Evolutionary conservation across 2,888 invertebrate species (phyloP), one percentile per base, ranked within the genome.

Genomic region (Isotomurus palustris): DNA sequence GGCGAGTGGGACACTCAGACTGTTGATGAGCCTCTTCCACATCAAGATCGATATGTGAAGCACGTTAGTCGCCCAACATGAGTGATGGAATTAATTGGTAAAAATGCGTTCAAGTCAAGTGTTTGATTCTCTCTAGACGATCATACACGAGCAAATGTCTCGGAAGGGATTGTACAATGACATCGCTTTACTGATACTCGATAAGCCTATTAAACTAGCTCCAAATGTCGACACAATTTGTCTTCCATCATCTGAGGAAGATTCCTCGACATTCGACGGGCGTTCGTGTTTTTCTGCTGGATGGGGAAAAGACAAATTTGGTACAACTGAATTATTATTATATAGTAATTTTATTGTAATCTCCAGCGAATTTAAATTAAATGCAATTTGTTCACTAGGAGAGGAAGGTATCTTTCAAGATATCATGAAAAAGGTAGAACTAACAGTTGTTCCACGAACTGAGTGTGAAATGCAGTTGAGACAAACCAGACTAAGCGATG

Each of bases 1-100:
- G 88, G 88, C 0, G 88, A 89, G 75, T 89, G 88, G 88, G 88
- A 89, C 74, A 86, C 87, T 0, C 85, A 86, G 73, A 84, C 83
- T 0, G 82, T 79, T 38, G 79, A 79, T 38, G 88, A 89, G 72
- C 78, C 83, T 0, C 81, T 78, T 59, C 81, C 82, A 0, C 84
- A 85, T 73, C 85, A 87, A 70, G 86, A 88, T 71, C 78, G 85
- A 4, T 76, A 78, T 4, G 86, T 87, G 0, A 19, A 56, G 28
- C 77, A 53, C 29, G 47, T 38, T 17, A n/a, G n/a, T n/a, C n/a
- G 17, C n/a, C n/a, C n/a, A n/a, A n/a, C n/a, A n/a, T n/a, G 17
- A 40, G 17, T 8, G 19, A 14, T 40, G 40, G 40, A n/a, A n/a
- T n/a, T n/a, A n/a, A n/a, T n/a, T n/a, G n/a, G n/a, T n/a, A n/a